A percentile compares a stretch with the other conserved stretches of the same genome.
These are phyloP conservation scores for Dallia pectoralis DNA, from an alignment of 2,797 vertebrate genomes.

Conservation along the genomic window DNA sequence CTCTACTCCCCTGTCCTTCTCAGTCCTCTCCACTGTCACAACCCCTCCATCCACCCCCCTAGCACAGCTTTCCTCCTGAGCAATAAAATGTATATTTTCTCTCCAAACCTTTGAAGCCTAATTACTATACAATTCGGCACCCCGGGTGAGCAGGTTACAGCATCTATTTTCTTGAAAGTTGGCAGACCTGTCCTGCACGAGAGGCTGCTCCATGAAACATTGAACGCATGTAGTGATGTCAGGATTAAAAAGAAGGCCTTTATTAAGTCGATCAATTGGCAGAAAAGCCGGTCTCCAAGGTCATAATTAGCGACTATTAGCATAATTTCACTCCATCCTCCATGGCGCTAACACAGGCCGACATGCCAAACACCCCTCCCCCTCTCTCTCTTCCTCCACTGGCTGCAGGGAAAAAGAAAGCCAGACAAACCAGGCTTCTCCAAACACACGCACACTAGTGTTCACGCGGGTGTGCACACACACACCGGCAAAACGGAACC, in stretches of 20 bases:
- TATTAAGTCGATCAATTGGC: constrained; percentile 66
- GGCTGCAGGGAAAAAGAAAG: constrained; percentile 12
- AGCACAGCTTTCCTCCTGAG: constrained; percentile 52
- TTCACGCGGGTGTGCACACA: not conserved
- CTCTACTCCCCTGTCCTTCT: constrained; percentile 2
- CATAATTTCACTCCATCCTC: constrained; percentile 66
- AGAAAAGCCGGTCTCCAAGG: constrained; percentile 61
- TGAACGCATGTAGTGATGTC: constrained; percentile 60
- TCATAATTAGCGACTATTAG: constrained; percentile 67
- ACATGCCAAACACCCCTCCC: constrained; percentile 50
- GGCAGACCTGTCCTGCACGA: constrained; percentile 60
- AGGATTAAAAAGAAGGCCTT: constrained; percentile 61
- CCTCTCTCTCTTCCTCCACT: constrained; percentile 7
- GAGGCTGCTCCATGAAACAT: constrained; percentile 55
- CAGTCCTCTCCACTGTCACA: constrained; percentile 18
- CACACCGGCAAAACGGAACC: not conserved
- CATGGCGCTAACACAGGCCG: constrained; percentile 55
- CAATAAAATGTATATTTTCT: constrained; percentile 59
- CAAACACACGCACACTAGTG: constrained; percentile 11
- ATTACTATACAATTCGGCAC: constrained; percentile 74
- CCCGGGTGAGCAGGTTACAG: constrained; percentile 72
- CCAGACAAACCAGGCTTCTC: constrained; percentile 5
- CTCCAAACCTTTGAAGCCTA: constrained; percentile 73
- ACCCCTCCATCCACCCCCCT: constrained; percentile 24
- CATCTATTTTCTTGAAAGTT: constrained; percentile 75